Percentiles rank a stretch among this genome's conserved stretches.
These are phyloP conservation scores for Myotis yumanensis DNA, from an alignment of 2,113 vertebrate genomes.

Conservation along the genomic window DNA sequence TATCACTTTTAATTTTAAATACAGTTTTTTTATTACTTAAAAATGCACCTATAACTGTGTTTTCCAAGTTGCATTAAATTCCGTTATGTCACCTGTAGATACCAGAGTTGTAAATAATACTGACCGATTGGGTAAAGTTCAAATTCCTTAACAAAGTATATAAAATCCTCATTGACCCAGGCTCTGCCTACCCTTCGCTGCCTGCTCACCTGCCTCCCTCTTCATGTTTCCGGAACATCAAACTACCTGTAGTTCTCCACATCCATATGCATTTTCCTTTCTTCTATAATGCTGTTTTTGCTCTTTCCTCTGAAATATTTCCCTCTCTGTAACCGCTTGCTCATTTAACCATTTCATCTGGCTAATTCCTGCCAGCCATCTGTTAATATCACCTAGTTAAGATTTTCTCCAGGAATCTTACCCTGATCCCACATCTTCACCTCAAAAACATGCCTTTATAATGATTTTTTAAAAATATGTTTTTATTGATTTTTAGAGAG, in stretches of 20 bases:
- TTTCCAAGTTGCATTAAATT: not conserved
- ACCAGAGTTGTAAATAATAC: not conserved
- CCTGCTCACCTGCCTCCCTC: not conserved
- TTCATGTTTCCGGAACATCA: not conserved
- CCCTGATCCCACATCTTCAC: not conserved
- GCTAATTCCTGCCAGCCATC: not conserved
- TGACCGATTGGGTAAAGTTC: not conserved
- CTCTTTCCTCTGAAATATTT: not conserved
- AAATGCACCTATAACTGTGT: not conserved
- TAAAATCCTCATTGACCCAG: not conserved
- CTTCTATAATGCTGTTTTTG: not conserved
- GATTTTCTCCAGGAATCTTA: not conserved
- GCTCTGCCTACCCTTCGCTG: not conserved
- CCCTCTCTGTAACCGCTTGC: accelerated
- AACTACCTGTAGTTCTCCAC: not conserved
- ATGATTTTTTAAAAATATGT: not conserved
- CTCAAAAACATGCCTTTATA: not conserved
- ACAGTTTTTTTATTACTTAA: not conserved
- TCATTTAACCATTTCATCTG: not conserved
- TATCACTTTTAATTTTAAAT: not conserved
- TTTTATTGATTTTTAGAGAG: too few species aligned
- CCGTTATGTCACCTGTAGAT: not conserved
- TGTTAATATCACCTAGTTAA: not conserved
- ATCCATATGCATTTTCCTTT: not conserved
- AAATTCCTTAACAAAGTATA: not conserved